Evolutionary conservation across 2,113 vertebrate species (phyloP).

Genomic region (Machaerirhynchus nigripectus): DNA sequence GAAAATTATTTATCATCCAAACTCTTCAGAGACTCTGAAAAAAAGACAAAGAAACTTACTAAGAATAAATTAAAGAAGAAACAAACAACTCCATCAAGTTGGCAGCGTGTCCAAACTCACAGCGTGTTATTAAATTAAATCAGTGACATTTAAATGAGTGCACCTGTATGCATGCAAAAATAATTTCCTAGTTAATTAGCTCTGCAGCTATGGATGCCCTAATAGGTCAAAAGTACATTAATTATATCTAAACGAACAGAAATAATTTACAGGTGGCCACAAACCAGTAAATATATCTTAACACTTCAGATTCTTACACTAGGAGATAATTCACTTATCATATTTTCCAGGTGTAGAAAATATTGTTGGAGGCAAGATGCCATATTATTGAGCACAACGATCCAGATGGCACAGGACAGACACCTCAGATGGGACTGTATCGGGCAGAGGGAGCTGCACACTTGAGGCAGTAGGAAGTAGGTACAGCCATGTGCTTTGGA

Average conservation of each 20-base stretch:
- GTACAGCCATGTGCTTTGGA: not conserved
- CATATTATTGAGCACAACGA: not conserved
- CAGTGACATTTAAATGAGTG: conserved; percentile 43
- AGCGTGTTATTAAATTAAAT: conserved; percentile 10
- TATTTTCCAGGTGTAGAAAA: not conserved
- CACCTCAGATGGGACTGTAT: fast-evolving
- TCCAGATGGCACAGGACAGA: not conserved
- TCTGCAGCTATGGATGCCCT: not conserved
- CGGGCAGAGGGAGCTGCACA: not conserved
- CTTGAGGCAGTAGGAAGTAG: not conserved
- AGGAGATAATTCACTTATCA: not conserved
- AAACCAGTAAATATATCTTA: not conserved
- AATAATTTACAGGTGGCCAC: not conserved
- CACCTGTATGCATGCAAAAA: conserved; percentile 43
- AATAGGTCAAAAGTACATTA: conserved; percentile 32
- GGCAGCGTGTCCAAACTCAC: not conserved
- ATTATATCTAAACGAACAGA: not conserved
- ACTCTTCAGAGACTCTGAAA: not conserved
- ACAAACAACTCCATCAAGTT: not conserved
- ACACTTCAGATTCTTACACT: not conserved
- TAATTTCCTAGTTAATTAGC: conserved; percentile 32
- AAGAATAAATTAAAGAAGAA: conserved; percentile 22
- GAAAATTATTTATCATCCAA: not conserved
- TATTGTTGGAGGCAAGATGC: not conserved
- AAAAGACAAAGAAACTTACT: not conserved